Evolutionary conservation across 2,888 invertebrate species (phyloP), one percentile per base, ranked within the genome.

Genomic region (Sipha maydis): DNA sequence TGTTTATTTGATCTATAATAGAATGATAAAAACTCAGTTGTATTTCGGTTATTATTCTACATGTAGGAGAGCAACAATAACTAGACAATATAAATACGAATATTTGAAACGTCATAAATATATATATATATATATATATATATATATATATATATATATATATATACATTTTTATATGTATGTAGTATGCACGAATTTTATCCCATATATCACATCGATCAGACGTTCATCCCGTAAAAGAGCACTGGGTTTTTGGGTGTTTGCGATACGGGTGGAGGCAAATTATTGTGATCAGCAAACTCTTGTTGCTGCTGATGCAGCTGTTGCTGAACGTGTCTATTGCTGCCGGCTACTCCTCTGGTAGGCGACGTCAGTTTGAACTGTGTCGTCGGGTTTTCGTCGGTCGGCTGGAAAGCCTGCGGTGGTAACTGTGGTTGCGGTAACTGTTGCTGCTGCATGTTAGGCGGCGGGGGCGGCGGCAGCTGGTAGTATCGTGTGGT

Each of bases 401-500:
- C 76, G 31, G 25, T 28, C 31, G 38, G 31, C 17, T 85, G 84
- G 31, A 76, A 85, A 17, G 61, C 28, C 17, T 85, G 84, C 8
- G 84, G 84, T 5, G 84, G 77, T 48, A 85, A 67, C 28, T 84
- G 84, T 7, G 75, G 28, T 14, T 38, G 83, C 41, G 80, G 41
- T 28, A 76, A 56, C 82, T 31, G 80, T 17, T 67, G 80, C n/a
- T 80, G 80, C 84, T 48, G 78, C 7, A 54, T 34, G 77, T 71
- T 83, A 25, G 31, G 61, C 61, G 73, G 85, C n/a, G 80, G 88
- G 17, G 80, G 88, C 34, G 86, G 85, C 28, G 89, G 90, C 69
- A 90, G 89, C 85, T 90, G 91, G 82, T 91, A 91, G 80, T 90
- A 90, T n/a, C 89, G 75, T 3, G 90, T 90, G 17, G 91, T 90